Percentiles rank a stretch among this genome's conserved stretches.
These are phyloP conservation scores for Eilema caniola DNA, from an alignment of 2,888 invertebrate species.

Conservation along the genomic window DNA sequence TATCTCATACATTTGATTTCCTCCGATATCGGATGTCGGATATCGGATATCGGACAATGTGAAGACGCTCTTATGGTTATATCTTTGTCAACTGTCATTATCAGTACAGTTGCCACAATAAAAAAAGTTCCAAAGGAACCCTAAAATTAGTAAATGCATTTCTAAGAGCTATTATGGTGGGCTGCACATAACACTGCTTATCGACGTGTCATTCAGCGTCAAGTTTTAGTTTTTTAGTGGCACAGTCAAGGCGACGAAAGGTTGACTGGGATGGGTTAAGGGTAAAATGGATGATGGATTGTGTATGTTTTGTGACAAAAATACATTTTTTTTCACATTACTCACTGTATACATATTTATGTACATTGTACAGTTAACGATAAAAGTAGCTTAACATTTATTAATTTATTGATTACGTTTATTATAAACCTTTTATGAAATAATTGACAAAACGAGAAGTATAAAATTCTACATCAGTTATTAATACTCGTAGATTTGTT, in stretches of 20 bases:
- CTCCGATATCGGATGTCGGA: no score
- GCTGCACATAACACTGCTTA: slow-evolving; percentile 63
- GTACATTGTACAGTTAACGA: no score
- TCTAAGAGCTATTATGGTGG: slow-evolving; percentile 75
- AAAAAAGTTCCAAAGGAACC: slow-evolving; percentile 28
- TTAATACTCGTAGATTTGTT: no score
- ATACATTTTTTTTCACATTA: neutral
- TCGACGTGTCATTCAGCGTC: slow-evolving; percentile 76
- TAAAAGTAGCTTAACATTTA: no score
- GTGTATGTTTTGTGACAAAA: slow-evolving; percentile 22
- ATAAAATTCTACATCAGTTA: no score
- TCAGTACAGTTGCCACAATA: neutral
- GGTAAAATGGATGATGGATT: slow-evolving; percentile 43
- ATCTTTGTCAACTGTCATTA: neutral
- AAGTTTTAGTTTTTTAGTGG: slow-evolving; percentile 64
- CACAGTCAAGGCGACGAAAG: slow-evolving; percentile 50
- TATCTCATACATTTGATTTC: no score
- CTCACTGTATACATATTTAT: neutral
- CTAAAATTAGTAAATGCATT: slow-evolving; percentile 77
- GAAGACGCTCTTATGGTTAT: no score
- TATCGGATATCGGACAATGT: no score
- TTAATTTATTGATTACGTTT: no score
- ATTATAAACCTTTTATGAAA: no score
- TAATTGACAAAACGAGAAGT: no score
- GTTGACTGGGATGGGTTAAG: slow-evolving; percentile 44